Evolutionary conservation across 37 sponge, comb jelly and placozoan genomes (phyloP), one percentile per base, ranked within the genome.

Genomic region (Haliclona indistincta): DNA sequence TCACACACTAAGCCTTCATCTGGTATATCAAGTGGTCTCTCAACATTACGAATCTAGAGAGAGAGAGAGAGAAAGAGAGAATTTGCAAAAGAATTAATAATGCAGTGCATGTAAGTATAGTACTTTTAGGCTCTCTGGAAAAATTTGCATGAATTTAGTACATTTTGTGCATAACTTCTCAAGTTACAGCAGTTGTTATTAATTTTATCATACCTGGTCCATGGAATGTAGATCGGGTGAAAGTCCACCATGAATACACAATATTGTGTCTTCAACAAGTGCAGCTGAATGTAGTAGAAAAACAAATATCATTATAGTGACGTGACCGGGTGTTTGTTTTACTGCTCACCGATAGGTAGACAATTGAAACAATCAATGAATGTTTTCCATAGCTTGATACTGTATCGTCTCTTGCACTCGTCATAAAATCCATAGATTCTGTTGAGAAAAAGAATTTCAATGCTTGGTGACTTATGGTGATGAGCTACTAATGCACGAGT

Each of bases 371-470:
- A 88, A 64, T 94, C 95, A 39, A 88, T 87, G 71, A 90, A 94
- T 6, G 95, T 94, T 80, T 90, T 94, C 95, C 96, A 95, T 25
- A 95, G 71, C 79, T 91, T 95, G 64, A 95, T 95, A 80, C 91
- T 95, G 68, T 95, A 95, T 4, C 96, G 74, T 43, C 96, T 72
- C 74, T 95, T 95, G 64, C 96, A 95, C 79, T 95, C 96, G 76
- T 95, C 96, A 71, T 95, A 95, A 56, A 95, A 95, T 0, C 96
- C 96, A 78, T 95, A 95, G 29, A 95, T 95, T 83, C 92, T 95
- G 58, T n/a, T 54, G n/a, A 58, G 22, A 58, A 64, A 15, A 67
- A 36, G 41, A 53, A 38, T n/a, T n/a, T n/a, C n/a, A n/a, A n/a
- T n/a, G n/a, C n/a, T n/a, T n/a, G n/a, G n/a, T n/a, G n/a, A n/a